Evolutionary conservation across 92 coral and sea anemone genomes (phyloP).

Genomic region (Siderastrea siderea): DNA sequence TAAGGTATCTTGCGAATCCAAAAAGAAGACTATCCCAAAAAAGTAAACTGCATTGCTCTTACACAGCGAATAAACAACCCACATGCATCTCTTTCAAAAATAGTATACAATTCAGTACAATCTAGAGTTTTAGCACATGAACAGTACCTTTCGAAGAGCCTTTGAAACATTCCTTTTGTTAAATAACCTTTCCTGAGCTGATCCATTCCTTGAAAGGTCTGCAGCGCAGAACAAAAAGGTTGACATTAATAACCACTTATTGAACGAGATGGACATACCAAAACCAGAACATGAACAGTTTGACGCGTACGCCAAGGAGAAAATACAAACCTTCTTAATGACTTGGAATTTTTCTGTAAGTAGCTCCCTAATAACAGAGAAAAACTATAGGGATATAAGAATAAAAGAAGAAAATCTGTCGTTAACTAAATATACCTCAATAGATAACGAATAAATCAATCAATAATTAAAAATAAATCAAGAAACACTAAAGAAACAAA

Average conservation of each 20-base stretch:
- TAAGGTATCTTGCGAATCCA: no score
- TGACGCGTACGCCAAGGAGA: background rate
- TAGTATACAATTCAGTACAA: background rate
- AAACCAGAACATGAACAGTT: background rate
- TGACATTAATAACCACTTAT: background rate
- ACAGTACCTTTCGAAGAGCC: slow-evolving; percentile 82
- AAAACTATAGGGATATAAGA: slow-evolving; percentile 54
- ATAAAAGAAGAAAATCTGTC: no score
- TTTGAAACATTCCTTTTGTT: slow-evolving; percentile 75
- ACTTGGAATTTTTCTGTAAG: slow-evolving; percentile 81
- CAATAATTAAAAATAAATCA: no score
- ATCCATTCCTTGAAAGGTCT: slow-evolving; percentile 85
- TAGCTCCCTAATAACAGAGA: slow-evolving; percentile 71
- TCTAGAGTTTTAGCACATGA: no score
- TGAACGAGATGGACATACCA: background rate
- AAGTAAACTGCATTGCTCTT: no score
- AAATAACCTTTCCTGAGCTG: slow-evolving; percentile 76
- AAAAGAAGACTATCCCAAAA: no score
- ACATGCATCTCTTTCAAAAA: background rate
- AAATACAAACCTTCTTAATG: slow-evolving; percentile 76
- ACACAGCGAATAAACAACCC: background rate
- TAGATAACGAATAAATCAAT: no score
- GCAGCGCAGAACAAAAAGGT: background rate
- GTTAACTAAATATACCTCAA: no score
- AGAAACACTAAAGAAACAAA: no score